phyloP scores from a whole-genome alignment of 1,140 invertebrate species.

The Anastrepha obliqua region DNA sequence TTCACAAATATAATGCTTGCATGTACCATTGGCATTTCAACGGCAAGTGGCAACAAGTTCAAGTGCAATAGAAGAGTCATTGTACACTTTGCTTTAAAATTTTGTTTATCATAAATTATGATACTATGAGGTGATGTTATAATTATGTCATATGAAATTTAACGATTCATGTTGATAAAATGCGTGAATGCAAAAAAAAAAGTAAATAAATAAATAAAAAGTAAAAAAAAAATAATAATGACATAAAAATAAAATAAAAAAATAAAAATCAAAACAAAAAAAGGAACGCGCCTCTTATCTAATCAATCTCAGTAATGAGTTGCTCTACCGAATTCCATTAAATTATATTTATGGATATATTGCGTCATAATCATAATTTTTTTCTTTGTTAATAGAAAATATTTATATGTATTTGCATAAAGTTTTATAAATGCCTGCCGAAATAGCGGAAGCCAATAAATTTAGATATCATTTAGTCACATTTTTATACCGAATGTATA shows the following conservation, averaged over 20 bases:
- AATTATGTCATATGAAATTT: conserved; percentile 2
- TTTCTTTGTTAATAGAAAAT: background rate
- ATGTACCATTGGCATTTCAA: background rate
- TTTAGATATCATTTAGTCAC: background rate
- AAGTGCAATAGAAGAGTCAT: background rate
- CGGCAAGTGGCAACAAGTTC: background rate
- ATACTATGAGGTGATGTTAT: background rate
- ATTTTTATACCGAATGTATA: background rate
- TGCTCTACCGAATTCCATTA: background rate
- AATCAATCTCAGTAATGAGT: background rate
- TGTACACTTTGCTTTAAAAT: background rate
- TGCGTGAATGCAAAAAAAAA: background rate
- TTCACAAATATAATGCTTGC: too few relatives aligned
- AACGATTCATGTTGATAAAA: background rate
- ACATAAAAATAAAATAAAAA: too few relatives aligned
- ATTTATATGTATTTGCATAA: too few relatives aligned
- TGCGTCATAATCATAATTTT: background rate
- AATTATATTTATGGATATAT: background rate
- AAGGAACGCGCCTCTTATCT: background rate
- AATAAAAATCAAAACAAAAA: too few relatives aligned
- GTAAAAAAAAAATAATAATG: too few relatives aligned
- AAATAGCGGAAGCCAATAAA: conserved; percentile 10
- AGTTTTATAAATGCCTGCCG: background rate
- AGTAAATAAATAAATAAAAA: too few relatives aligned
- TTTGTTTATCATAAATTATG: too few relatives aligned